Conservation (phyloP, 2,888 invertebrate species). For the Dendrolimus houi region DNA sequence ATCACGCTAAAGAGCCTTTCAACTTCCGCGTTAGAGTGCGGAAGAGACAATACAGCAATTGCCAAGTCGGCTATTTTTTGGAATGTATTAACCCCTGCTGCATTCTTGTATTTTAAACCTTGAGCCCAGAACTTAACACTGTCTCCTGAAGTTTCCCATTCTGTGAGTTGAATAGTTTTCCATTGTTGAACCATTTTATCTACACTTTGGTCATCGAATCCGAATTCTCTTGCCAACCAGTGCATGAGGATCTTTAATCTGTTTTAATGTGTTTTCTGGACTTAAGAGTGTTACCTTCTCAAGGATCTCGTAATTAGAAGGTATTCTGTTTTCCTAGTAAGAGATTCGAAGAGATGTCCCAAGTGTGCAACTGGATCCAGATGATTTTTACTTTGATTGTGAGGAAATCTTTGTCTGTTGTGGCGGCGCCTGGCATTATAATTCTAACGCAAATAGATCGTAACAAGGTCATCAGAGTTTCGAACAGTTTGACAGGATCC, state of each 20-base stretch:
- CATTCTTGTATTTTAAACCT: conserved; percentile 15
- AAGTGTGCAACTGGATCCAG: conserved; percentile 9
- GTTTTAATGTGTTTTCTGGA: conserved; percentile 4
- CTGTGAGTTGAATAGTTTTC: conserved; percentile 15
- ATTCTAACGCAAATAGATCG: conserved; percentile 14
- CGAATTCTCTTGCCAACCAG: conserved; percentile 10
- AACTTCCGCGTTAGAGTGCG: conserved; percentile 19
- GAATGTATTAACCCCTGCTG: conserved; percentile 9
- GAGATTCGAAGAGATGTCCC: conserved; percentile 6
- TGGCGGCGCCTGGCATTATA: conserved; percentile 5
- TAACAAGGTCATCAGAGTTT: conserved; percentile 11
- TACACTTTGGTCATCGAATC: conserved; percentile 10
- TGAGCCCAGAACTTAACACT: conserved; percentile 21
- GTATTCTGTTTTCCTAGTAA: conserved; percentile 5
- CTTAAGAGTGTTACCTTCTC: conserved; percentile 9
- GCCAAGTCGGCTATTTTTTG: conserved; percentile 7
- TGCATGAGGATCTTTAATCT: background rate
- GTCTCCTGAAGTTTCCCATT: conserved; percentile 13
- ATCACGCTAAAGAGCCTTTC: conserved; percentile 13
- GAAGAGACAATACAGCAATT: conserved; percentile 11
- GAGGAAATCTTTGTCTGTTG: conserved; percentile 11
- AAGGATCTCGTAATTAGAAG: conserved; percentile 8
- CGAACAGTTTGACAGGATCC: conserved; percentile 7
- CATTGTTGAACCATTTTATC: conserved; percentile 13
- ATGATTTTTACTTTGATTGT: conserved; percentile 5